These are phyloP conservation scores for Eupristina koningsbergeri DNA, from an alignment of 1,140 invertebrate genomes.

Conservation along the genomic window DNA sequence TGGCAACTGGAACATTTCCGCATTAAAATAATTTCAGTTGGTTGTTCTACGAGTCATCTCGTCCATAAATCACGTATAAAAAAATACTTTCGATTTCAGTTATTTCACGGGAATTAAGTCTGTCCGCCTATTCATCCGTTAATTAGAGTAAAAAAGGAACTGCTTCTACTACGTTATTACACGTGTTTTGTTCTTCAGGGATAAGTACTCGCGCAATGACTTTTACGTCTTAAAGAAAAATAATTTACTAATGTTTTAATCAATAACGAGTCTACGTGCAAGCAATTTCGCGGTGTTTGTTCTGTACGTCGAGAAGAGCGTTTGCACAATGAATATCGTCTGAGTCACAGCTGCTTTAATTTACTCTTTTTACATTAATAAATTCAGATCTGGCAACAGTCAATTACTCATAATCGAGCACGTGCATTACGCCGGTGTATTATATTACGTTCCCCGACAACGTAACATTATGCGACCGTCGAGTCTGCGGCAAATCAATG, in stretches of 20 bases:
- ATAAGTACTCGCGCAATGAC: too few relatives aligned
- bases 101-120: too few relatives aligned
- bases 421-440: too few relatives aligned
- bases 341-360: not conserved
- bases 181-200: not conserved
- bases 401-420: too few relatives aligned
- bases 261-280: not conserved
- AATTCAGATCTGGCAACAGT: not conserved
- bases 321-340: not conserved
- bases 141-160: not conserved
- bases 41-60: too few relatives aligned
- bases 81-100: too few relatives aligned
- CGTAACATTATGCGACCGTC: not conserved
- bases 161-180: not conserved
- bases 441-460: too few relatives aligned
- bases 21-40: too few relatives aligned
- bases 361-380: not conserved
- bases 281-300: not conserved
- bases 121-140: too few relatives aligned
- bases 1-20: not conserved
- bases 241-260: not conserved
- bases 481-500: not conserved
- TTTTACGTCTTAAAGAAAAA: not conserved
- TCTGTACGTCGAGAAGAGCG: not conserved
- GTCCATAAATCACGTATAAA: too few relatives aligned